These are phyloP conservation scores for Calypte anna DNA, from an alignment of 2,113 vertebrate species.

Conservation along the genomic window DNA sequence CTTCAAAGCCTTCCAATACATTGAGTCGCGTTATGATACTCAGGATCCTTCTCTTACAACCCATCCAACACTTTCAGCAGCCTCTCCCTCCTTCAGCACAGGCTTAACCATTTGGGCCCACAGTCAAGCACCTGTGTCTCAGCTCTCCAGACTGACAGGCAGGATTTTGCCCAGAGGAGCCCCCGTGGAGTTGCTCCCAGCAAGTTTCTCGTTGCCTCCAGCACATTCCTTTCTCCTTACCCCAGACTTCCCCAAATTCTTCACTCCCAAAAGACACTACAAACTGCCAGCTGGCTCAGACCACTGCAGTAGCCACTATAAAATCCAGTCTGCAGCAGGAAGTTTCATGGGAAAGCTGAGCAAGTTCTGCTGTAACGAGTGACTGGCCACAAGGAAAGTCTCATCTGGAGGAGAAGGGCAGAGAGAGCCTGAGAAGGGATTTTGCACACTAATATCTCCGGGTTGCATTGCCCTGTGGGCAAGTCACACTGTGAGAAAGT, in stretches of 20 bases:
- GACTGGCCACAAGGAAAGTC: background rate
- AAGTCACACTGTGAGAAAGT: background rate
- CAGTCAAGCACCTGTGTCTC: background rate
- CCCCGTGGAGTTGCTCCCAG: background rate
- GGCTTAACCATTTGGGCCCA: background rate
- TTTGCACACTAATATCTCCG: background rate
- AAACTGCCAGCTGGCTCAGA: background rate
- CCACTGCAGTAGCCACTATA: background rate
- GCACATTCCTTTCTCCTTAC: background rate
- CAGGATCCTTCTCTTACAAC: slow-evolving; percentile 66
- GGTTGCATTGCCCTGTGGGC: background rate
- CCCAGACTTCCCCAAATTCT: background rate
- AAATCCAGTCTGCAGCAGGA: background rate
- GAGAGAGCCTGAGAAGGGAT: background rate
- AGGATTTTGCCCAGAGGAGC: background rate
- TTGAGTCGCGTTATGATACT: slow-evolving; percentile 11
- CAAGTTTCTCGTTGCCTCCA: background rate
- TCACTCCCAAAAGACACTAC: background rate
- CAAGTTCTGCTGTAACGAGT: background rate
- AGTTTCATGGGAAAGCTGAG: background rate
- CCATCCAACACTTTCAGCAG: slow-evolving; percentile 59
- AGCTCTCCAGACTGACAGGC: background rate
- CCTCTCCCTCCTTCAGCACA: background rate
- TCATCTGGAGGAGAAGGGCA: background rate
- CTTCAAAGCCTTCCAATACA: slow-evolving; percentile 75